Evolutionary conservation across 2,113 vertebrate species (phyloP).

Genomic region (Pseudorhombus dupliciocellatus): DNA sequence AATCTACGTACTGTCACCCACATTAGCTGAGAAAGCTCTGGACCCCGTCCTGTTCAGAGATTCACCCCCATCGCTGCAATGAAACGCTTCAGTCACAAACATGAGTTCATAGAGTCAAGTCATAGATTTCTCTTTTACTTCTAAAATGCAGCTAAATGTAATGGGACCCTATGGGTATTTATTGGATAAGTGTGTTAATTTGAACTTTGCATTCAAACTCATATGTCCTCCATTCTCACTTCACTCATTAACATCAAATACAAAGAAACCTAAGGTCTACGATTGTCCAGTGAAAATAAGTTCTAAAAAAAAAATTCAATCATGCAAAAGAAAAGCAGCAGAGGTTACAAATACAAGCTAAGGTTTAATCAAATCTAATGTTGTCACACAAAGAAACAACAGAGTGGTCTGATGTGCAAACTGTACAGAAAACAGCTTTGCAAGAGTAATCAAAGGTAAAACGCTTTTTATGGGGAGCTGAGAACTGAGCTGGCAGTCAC

Average conservation of each 20-base stretch:
- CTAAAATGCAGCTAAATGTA: conserved; percentile 19
- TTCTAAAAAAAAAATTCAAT: background rate
- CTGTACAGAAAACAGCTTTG: background rate
- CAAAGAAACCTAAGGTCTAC: background rate
- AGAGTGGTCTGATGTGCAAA: background rate
- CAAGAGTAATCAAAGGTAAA: background rate
- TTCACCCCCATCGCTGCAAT: no score
- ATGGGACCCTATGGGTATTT: background rate
- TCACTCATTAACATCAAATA: background rate
- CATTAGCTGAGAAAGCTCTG: background rate
- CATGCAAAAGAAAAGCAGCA: conserved; percentile 5
- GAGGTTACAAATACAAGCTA: background rate
- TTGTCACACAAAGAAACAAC: background rate
- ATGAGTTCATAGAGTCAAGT: background rate
- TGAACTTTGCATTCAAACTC: background rate
- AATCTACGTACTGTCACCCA: background rate
- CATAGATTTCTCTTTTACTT: background rate
- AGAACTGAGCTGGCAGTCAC: background rate
- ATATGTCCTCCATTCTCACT: background rate
- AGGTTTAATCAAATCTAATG: background rate
- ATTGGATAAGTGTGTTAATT: background rate
- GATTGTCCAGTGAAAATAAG: conserved; percentile 11
- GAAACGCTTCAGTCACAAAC: background rate
- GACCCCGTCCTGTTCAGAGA: no score
- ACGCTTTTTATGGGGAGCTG: background rate